These are phyloP conservation scores for Sceloporus tristichus DNA, from an alignment of 2,113 vertebrate genomes.

Conservation along the genomic window DNA sequence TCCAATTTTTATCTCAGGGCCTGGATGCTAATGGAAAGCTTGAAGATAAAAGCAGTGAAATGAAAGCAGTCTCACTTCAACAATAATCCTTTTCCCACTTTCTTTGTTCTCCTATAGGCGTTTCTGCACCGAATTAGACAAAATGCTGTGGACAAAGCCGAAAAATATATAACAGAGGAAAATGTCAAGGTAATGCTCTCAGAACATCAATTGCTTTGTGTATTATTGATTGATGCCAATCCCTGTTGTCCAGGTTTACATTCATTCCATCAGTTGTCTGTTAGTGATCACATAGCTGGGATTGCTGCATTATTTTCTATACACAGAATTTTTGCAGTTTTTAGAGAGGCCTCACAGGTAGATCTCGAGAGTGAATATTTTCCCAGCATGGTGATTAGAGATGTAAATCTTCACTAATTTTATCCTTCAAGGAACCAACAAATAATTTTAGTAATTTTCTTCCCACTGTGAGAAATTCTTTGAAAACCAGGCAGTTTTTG, in stretches of 20 bases:
- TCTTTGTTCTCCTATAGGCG: constrained; percentile 78
- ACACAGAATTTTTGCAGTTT: not conserved
- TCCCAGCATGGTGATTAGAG: not conserved
- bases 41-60: constrained; percentile 24
- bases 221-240: not conserved
- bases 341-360: not conserved
- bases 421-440: too few species aligned
- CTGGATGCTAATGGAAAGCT: constrained; percentile 23
- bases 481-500: too few species aligned
- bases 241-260: not conserved
- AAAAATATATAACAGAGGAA: constrained; percentile 95
- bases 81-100: constrained; percentile 21
- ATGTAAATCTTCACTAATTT: too few species aligned
- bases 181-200: constrained; percentile 90
- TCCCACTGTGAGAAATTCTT: too few species aligned
- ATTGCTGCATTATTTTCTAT: not conserved
- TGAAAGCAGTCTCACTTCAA: constrained; percentile 17
- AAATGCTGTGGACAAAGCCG: constrained; percentile 86
- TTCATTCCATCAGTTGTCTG: not conserved
- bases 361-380: not conserved
- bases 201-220: constrained; percentile 24
- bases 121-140: constrained; percentile 95
- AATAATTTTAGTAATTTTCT: too few species aligned
- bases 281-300: not conserved
- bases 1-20: not conserved